Conservation (phyloP, 2,797 vertebrate species). For the Allochrocebus solatus region DNA sequence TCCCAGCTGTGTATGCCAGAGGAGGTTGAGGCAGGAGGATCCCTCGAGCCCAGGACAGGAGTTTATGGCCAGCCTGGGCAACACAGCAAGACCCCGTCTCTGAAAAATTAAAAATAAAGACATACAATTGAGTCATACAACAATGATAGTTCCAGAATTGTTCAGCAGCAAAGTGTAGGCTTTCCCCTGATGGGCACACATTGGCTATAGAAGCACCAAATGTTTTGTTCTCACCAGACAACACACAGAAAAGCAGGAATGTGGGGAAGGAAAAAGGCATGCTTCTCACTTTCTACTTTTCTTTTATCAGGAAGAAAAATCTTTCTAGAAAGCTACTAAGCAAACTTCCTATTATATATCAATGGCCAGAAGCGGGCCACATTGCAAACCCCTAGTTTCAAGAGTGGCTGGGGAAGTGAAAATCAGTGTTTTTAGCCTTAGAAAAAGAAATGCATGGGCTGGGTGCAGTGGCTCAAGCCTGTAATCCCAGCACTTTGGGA, state of each 20-base stretch:
- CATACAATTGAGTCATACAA: not conserved
- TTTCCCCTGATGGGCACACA: not conserved
- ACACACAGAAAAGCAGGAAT: not conserved
- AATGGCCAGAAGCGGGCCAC: not conserved
- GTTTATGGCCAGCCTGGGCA: not conserved
- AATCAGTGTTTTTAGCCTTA: not conserved
- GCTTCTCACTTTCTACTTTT: not conserved
- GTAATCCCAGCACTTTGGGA: too few species aligned
- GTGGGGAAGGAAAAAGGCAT: not conserved
- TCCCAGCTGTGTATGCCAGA: not conserved
- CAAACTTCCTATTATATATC: not conserved
- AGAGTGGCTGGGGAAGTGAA: not conserved
- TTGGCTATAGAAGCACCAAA: not conserved
- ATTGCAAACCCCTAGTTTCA: not conserved
- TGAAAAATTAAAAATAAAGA: not conserved
- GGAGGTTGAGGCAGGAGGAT: not conserved
- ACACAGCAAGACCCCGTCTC: not conserved
- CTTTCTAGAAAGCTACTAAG: slow-evolving; percentile 5
- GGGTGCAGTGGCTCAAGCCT: too few species aligned
- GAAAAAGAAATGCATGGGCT: not conserved
- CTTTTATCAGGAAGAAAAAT: not conserved
- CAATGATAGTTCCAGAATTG: not conserved
- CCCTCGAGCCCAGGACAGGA: not conserved
- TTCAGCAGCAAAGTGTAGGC: not conserved
- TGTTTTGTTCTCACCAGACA: not conserved